Base-by-base conservation (phyloP, 2,113 vertebrate genomes). In the Saccopteryx bilineata region DNA sequence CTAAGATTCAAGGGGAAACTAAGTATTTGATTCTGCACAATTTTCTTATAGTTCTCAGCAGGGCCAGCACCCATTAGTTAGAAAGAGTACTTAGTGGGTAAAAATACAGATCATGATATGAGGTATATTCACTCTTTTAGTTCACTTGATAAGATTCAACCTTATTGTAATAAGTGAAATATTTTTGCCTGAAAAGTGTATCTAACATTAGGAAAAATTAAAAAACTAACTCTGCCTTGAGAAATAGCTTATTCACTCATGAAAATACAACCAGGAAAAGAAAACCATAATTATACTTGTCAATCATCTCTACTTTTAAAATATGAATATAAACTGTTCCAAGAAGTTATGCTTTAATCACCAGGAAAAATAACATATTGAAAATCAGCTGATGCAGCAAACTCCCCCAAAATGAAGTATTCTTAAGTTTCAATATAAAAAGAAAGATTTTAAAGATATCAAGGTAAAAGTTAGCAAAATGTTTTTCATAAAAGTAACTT, bases 171-270 rank as follows among this genome's bases (percentile, higher is more conserved):
- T 17, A 63, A 83, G 8, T 79, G 19, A 75, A 60, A 18, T 28
- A 92, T 90, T 79, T 93, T 96, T 81, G 23, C 17, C 76, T 90
- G 14, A 79, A 74, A 96, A 87, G 19, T 28, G 2, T 66, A 52
- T 74, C 13, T 31, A 87, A 63, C 31, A 60, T 46, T 68, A 21
- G 28, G 75, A 48, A 56, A 82, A 56, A 58, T 68, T 50, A 63
- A 39, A 61, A 85, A 56, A 6, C 7, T 33, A 93, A 79, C 14
- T 58, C 56, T 66, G 9, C 17, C 63, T 18, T 50, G 52, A 76
- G 39, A 90, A 82, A 52, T 71, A 74, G 26, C 26, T 91, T 95
- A 23, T 39, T 82, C 88, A 50, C 11, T 94, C 11, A 39, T 75
- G 8, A 39, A 95, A 96, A 83, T 24, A 89, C 33, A 31, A 46